Evolutionary conservation across 2,888 invertebrate species (phyloP), one percentile per base, ranked within the genome.

Genomic region (Sesia apiformis): DNA sequence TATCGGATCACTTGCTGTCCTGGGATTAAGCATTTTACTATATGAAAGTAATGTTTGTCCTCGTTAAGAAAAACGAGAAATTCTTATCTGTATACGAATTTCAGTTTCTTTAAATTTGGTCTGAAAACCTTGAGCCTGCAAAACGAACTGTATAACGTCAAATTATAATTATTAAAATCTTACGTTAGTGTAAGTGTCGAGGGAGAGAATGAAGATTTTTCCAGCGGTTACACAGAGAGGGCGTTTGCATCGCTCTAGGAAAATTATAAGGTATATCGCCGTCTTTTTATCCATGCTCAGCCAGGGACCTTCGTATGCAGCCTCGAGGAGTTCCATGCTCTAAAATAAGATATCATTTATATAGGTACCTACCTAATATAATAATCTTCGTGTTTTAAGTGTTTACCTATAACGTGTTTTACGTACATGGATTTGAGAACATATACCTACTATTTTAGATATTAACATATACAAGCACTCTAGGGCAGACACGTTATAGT

Each of bases 281-380:
- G 79, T 78, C 49, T 76, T 74, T 8, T 72, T 66, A 53, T 86
- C 74, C 57, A 75, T 71, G 4, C 79, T 67, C 50, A 81, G 63
- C 91, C 91, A 91, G 0, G 89, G 77, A 1, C 90, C 81, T 57
- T 90, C 81, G 57, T 85, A 91, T n/a, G 90, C 91, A 3, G 91
- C 91, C 53, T 85, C 77, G 3, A 77, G 74, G 3, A 91, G 76
- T 54, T 81, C 80, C 46, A 69, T 66, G 56, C 91, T 91, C 91
- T 91, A 66, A 38, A 66, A 75, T 52, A 55, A 58, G 42, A 52
- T 51, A 5, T 49, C 54, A 55, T 39, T 50, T 50, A 38, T 38
- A 49, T 42, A 5, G 7, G 7, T 42, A 7, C 42, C 42, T 42
- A 5, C 6, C 42, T 42, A 5, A 42, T 7, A 42, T 41, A 39